Base-by-base conservation (phyloP, 2,113 vertebrate species). In the Nothoprocta perdicaria region DNA sequence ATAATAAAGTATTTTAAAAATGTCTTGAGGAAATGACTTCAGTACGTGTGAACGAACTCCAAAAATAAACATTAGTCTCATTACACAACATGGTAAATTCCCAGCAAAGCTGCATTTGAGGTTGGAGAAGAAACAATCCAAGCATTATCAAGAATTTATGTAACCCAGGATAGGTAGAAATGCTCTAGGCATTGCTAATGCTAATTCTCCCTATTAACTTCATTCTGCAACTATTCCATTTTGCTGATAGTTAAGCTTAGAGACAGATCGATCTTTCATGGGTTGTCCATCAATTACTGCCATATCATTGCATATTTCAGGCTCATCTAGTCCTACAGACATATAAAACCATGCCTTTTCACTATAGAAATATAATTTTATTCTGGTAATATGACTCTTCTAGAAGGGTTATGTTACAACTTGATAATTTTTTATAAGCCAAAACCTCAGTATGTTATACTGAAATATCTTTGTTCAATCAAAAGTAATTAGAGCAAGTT, bases 1-100 rank as follows among this genome's bases (percentile, higher is more conserved):
- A 93, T 73, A 95, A 89, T 77, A 91, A 91, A 88, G 52, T 65
- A 92, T 91, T 91, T 61, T 92, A 80, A 89, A 93, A 91, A 80
- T 80, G 76, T 91, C 84, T 89, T 80, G 46, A 80, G 92, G 89
- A 95, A 92, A 92, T 94, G 2, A 96, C 91, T 94, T 96, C 95
- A 95, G 76, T 78, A 77, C 72, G 35, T 68, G 92, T 85, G 86
- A 95, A 95, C 82, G 68, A 93, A 85, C 86, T 92, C n/a, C 82
- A 86, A 80, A 95, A 96, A 96, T 87, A 93, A 93, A 85, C 48
- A 16, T 38, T 89, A 92, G 81, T 82, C 48, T 60, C 5, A 0
- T 93, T 96, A 84, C 76, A 83, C 68, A 92, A 89, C 35, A 45
- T 6, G 48, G 84, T 89, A 61, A 93, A 92, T 94, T 95, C 86